Conservation (phyloP, 2,797 vertebrate species). For the Bryconaethiops microstoma region DNA sequence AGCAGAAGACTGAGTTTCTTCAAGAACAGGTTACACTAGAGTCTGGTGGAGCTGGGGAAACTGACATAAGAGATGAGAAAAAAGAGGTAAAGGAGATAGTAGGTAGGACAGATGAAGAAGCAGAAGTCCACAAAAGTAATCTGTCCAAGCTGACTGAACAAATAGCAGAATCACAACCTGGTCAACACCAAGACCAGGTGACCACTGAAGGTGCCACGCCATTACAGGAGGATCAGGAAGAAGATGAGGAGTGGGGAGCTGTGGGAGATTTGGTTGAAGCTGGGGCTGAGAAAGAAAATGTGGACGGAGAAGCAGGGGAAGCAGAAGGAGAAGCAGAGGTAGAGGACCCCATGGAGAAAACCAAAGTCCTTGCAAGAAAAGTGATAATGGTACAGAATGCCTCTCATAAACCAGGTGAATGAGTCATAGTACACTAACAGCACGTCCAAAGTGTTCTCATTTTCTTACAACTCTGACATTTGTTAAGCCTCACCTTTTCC, state of each 20-base stretch:
- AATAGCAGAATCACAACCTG: conserved; percentile 30
- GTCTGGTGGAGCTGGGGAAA: background rate
- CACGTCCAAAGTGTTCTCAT: background rate
- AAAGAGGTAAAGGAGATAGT: conserved; percentile 45
- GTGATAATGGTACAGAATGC: background rate
- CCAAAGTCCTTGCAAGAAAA: conserved; percentile 29
- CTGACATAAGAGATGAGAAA: conserved; percentile 39
- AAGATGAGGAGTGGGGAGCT: conserved; percentile 21
- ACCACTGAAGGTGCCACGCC: conserved; percentile 21
- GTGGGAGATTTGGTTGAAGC: conserved; percentile 39
- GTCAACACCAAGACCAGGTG: conserved; percentile 25
- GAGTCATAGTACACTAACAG: background rate
- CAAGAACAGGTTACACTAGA: conserved; percentile 15
- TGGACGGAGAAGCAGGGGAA: conserved; percentile 41
- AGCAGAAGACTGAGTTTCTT: conserved; percentile 10
- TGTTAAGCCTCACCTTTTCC: background rate
- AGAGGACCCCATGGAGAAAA: conserved; percentile 45
- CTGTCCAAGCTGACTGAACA: conserved; percentile 37
- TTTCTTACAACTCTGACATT: conserved; percentile 26
- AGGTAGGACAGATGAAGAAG: conserved; percentile 27
- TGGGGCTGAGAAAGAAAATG: conserved; percentile 24
- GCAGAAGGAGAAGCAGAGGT: conserved; percentile 46
- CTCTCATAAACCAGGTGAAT: conserved; percentile 43
- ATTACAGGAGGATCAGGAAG: conserved; percentile 40
- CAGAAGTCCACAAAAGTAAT: conserved; percentile 39